These are phyloP conservation scores for Pachydiplax longipennis DNA, from an alignment of 2,888 invertebrate genomes.

Conservation along the genomic window DNA sequence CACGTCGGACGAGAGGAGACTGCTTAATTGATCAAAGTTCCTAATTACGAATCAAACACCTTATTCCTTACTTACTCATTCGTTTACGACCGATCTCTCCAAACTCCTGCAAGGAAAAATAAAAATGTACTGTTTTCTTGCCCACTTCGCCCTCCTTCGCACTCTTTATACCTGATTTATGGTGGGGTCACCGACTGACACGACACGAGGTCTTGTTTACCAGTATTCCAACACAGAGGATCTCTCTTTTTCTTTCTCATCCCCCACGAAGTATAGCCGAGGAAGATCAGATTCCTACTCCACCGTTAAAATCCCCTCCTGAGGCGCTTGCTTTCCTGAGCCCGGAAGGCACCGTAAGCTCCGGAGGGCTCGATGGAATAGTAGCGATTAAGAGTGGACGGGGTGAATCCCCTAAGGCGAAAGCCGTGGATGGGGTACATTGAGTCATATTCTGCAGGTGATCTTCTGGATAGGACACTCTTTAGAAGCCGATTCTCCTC, in stretches of 20 bases:
- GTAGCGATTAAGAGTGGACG: neutral
- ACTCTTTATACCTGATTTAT: neutral
- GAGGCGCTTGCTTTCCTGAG: neutral
- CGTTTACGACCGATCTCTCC: neutral
- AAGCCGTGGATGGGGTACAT: neutral
- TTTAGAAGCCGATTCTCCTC: neutral
- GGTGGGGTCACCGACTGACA: slow-evolving; percentile 17
- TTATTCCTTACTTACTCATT: neutral
- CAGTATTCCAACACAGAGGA: slow-evolving; percentile 17
- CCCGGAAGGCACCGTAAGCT: slow-evolving; percentile 6
- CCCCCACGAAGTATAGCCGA: neutral
- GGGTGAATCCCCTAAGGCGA: neutral
- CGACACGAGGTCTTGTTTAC: slow-evolving; percentile 42
- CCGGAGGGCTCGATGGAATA: slow-evolving; percentile 8
- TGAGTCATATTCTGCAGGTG: neutral
- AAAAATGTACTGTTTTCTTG: neutral
- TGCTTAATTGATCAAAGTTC: slow-evolving; percentile 12
- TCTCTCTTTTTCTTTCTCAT: neutral
- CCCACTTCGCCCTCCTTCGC: neutral
- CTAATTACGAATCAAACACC: slow-evolving; percentile 1
- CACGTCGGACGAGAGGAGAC: neutral
- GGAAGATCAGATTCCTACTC: slow-evolving; percentile 27
- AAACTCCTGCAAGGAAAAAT: neutral
- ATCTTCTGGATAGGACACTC: neutral
- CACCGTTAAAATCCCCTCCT: neutral